phyloP scores from a whole-genome alignment of 1,140 invertebrate genomes.

The Agraylea sexmaculata region DNA sequence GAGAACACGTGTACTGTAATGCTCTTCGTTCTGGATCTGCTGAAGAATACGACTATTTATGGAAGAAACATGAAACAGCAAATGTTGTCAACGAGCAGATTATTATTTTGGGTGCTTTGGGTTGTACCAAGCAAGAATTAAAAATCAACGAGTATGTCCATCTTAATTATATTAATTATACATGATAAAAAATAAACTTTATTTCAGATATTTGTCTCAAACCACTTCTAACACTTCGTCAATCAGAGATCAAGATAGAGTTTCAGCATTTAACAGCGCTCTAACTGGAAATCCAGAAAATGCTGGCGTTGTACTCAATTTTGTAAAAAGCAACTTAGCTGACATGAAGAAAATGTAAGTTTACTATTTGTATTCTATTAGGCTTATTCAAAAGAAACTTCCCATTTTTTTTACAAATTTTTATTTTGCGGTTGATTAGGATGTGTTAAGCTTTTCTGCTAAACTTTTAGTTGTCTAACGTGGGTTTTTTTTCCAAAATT shows the following conservation, averaged over 20 bases:
- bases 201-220: constrained; percentile 8
- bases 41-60: constrained; percentile 38
- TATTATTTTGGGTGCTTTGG: constrained; percentile 35
- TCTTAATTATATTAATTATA: constrained; percentile 9
- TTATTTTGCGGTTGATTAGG: too few species aligned
- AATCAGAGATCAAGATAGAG: constrained; percentile 12
- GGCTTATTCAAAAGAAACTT: too few species aligned
- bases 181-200: too few species aligned
- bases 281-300: constrained; percentile 15
- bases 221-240: constrained; percentile 4
- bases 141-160: constrained; percentile 36
- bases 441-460: too few species aligned
- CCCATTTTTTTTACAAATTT: too few species aligned
- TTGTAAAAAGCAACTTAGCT: constrained; percentile 27
- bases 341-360: constrained; percentile 33
- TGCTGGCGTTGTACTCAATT: constrained; percentile 18
- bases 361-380: too few species aligned
- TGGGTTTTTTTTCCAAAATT: too few species aligned
- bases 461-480: too few species aligned
- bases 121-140: constrained; percentile 33
- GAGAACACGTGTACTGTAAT: constrained; percentile 47
- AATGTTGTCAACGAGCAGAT: constrained; percentile 33
- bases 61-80: constrained; percentile 31
- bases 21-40: constrained; percentile 35
- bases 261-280: constrained; percentile 12